Conservation (phyloP, 2,797 vertebrate species). For the Propithecus deckenii region DNA sequence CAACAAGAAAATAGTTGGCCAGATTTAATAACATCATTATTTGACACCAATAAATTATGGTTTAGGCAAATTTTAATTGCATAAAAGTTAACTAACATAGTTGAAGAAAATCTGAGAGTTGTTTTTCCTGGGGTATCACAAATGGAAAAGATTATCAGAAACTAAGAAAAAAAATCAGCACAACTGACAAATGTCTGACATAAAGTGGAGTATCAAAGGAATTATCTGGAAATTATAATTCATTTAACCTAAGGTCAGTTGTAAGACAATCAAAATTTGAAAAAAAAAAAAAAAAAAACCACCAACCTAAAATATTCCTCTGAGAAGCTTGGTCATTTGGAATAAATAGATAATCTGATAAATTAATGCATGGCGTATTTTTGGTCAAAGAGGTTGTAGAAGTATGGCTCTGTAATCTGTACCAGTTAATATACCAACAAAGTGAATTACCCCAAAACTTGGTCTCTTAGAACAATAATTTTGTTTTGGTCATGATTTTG, state of each 20-base stretch:
- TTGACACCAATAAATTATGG: background rate
- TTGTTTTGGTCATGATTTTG: background rate
- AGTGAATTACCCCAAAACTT: background rate
- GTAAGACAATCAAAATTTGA: background rate
- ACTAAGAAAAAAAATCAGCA: background rate
- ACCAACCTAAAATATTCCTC: background rate
- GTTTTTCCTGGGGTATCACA: background rate
- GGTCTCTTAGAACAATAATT: background rate
- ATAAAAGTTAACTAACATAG: background rate
- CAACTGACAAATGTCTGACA: background rate
- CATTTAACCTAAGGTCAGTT: background rate
- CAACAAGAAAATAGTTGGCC: background rate
- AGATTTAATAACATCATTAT: constrained; percentile 7
- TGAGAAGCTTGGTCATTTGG: background rate
- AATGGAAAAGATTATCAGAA: background rate
- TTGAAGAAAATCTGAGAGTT: background rate
- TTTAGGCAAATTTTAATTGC: background rate
- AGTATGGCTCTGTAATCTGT: background rate
- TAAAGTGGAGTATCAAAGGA: background rate
- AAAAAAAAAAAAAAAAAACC: background rate
- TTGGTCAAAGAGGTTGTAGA: background rate
- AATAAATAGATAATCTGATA: background rate
- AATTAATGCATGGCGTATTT: background rate
- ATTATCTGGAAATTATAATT: background rate
- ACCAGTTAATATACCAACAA: background rate